Evolutionary conservation across 2,888 invertebrate genomes (phyloP).

Genomic region (Drosophila paranaensis): DNA sequence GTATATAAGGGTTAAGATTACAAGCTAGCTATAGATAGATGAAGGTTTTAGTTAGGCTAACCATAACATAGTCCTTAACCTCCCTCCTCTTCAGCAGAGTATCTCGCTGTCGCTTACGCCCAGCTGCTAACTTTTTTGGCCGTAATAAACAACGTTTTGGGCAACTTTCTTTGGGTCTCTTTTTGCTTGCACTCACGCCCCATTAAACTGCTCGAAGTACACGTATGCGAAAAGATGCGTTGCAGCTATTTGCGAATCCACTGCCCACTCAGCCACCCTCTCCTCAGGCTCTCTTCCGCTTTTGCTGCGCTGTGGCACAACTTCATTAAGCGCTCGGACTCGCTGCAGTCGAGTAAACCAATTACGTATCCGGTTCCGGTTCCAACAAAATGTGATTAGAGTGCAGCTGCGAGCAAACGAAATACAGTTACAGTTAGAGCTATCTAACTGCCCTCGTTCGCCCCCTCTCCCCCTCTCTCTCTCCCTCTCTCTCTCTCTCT

Average conservation of each 20-base stretch:
- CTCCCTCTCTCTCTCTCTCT: neutral
- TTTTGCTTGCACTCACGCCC: slow-evolving; percentile 14
- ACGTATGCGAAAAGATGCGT: slow-evolving; percentile 24
- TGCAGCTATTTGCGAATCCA: slow-evolving; percentile 56
- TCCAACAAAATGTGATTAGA: slow-evolving; percentile 73
- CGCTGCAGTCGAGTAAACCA: slow-evolving; percentile 69
- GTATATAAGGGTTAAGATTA: neutral
- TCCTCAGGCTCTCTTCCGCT: neutral
- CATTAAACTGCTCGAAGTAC: slow-evolving; percentile 24
- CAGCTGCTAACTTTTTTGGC: neutral
- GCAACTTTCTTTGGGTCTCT: slow-evolving; percentile 12
- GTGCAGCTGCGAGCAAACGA: slow-evolving; percentile 51
- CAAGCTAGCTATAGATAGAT: neutral
- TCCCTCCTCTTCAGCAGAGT: neutral
- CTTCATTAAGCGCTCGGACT: slow-evolving; percentile 65
- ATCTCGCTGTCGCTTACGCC: neutral
- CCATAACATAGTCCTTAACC: neutral
- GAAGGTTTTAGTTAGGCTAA: no score
- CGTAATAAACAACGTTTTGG: slow-evolving; percentile 23
- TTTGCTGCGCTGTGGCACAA: slow-evolving; percentile 30
- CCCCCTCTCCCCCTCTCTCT: neutral
- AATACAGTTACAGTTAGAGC: slow-evolving; percentile 43
- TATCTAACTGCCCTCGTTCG: neutral
- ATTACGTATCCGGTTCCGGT: slow-evolving; percentile 59
- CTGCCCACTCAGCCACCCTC: neutral